Conservation (phyloP, 2,797 vertebrate genomes). For the Phyllotis vaccarum region DNA sequence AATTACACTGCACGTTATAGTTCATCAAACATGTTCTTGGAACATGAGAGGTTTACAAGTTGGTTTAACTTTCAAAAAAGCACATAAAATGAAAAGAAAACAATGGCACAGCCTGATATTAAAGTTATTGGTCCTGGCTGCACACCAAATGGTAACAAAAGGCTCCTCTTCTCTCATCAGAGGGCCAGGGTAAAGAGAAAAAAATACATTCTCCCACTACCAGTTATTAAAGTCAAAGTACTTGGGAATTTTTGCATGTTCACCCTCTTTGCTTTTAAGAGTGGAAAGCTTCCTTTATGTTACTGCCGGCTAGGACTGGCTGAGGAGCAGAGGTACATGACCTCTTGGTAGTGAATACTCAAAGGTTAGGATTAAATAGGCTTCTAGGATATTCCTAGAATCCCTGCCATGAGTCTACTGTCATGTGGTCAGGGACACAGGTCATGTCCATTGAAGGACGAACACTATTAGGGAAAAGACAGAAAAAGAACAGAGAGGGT, state of each 20-base stretch:
- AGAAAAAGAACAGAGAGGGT: neutral
- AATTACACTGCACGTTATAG: conserved; percentile 67
- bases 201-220: neutral
- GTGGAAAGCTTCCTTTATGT: neutral
- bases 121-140: neutral
- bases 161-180: neutral
- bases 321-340: neutral
- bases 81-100: conserved; percentile 19
- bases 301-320: neutral
- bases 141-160: neutral
- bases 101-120: neutral
- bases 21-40: conserved; percentile 43
- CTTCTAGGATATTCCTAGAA: neutral
- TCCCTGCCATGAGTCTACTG: accelerated
- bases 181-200: neutral
- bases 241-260: neutral
- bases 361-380: neutral
- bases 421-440: accelerated
- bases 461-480: neutral
- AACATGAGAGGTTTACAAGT: conserved; percentile 31
- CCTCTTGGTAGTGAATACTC: neutral
- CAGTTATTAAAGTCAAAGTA: neutral
- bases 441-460: neutral
- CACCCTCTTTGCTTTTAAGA: neutral
- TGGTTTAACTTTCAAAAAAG: conserved; percentile 58